phyloP scores from a whole-genome alignment of 2,888 invertebrate species.

The Conops quadrifasciatus region DNA sequence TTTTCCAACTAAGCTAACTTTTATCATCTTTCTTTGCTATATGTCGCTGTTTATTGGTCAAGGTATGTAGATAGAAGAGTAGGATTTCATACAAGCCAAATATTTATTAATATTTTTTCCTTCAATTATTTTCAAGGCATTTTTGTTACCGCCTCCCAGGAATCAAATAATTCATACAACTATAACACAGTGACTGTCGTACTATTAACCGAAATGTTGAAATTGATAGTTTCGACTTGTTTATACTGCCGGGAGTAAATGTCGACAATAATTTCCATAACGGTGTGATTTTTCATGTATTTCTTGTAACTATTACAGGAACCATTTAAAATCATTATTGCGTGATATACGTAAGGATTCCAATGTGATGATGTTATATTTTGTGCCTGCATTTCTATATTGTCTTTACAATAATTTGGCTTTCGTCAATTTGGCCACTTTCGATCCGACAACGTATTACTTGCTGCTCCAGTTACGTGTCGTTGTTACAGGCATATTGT shows the following conservation, averaged over 20 bases:
- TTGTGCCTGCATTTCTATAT: conserved; percentile 90
- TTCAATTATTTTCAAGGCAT: conserved; percentile 75
- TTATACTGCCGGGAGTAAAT: conserved; percentile 78
- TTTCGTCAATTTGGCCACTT: conserved; percentile 87
- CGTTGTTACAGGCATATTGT: conserved; percentile 89
- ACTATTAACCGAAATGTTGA: conserved; percentile 85
- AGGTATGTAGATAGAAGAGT: conserved; percentile 75
- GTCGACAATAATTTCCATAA: neutral
- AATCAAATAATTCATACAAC: conserved; percentile 79
- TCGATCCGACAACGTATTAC: conserved; percentile 95
- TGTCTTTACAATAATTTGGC: conserved; percentile 95
- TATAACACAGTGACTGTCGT: conserved; percentile 92
- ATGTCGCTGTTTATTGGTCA: conserved; percentile 91
- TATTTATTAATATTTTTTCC: neutral
- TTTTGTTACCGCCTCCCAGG: conserved; percentile 89
- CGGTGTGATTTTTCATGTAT: neutral
- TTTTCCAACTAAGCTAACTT: conserved; percentile 84
- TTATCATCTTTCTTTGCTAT: conserved; percentile 83
- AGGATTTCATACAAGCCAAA: neutral
- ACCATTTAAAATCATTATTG: conserved; percentile 52
- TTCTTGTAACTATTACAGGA: conserved; percentile 42
- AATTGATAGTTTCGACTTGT: conserved; percentile 76
- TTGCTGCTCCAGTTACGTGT: conserved; percentile 89
- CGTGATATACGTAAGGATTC: conserved; percentile 69
- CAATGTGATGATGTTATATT: conserved; percentile 79